Conservation (phyloP, 1,140 invertebrate species). For the Hydropsyche tenuis region DNA sequence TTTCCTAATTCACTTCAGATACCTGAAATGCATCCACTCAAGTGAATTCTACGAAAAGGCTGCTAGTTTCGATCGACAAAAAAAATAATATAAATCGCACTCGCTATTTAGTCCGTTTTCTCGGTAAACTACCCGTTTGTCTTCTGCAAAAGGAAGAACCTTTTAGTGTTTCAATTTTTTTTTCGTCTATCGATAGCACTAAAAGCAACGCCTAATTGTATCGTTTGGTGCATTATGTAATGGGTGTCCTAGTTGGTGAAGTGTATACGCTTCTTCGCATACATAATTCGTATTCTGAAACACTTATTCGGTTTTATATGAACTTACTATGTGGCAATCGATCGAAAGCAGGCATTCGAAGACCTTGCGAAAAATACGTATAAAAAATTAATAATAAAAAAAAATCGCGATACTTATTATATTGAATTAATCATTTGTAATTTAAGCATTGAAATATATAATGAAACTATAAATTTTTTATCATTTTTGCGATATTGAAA, state of each 20-base stretch:
- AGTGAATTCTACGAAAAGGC: background rate
- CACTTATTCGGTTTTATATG: conserved; percentile 18
- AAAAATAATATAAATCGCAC: too few species aligned
- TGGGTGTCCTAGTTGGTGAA: conserved; percentile 16
- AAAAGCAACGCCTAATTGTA: conserved; percentile 1
- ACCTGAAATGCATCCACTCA: background rate
- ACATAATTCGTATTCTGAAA: conserved; percentile 3
- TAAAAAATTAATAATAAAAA: background rate
- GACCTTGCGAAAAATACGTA: conserved; percentile 9
- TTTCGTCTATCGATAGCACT: background rate
- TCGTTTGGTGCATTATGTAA: conserved; percentile 2
- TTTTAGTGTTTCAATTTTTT: background rate
- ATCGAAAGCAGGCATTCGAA: background rate
- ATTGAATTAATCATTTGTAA: too few species aligned
- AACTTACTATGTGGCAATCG: background rate
- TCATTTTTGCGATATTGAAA: too few species aligned
- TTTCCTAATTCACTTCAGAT: background rate
- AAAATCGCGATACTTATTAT: too few species aligned
- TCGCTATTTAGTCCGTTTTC: too few species aligned
- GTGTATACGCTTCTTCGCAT: background rate
- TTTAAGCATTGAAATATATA: too few species aligned
- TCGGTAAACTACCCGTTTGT: too few species aligned
- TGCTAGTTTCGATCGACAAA: too few species aligned
- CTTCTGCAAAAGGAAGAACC: too few species aligned
- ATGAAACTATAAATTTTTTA: too few species aligned